These are phyloP conservation scores for Cheilosia vernalis DNA, from an alignment of 2,888 invertebrate species.

Conservation along the genomic window DNA sequence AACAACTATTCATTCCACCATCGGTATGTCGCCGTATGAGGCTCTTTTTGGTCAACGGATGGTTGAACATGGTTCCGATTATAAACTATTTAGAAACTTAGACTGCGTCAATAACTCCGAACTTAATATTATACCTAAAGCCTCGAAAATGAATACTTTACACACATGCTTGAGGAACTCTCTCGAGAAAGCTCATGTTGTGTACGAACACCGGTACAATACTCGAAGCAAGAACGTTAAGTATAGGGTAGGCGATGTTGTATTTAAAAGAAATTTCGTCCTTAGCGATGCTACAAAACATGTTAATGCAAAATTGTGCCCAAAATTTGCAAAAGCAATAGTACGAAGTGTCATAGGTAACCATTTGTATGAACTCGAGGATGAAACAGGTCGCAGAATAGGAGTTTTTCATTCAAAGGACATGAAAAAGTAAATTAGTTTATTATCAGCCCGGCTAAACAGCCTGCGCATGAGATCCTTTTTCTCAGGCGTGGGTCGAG, in stretches of 20 bases:
- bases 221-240: background rate
- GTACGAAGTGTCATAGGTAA: background rate
- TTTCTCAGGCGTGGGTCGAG: no score
- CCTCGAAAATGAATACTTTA: no score
- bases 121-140: no score
- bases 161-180: no score
- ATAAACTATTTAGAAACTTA: no score
- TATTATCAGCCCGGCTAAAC: background rate
- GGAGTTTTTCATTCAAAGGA: background rate
- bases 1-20: no score
- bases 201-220: background rate
- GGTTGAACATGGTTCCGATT: no score
- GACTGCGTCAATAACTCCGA: no score
- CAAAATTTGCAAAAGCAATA: background rate
- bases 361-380: background rate
- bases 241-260: background rate
- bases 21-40: no score
- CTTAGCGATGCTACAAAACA: background rate
- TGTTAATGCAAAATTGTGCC: background rate
- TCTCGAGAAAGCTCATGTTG: no score
- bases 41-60: no score
- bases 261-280: background rate
- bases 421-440: background rate
- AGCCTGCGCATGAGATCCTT: background rate
- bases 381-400: background rate